phyloP scores from a whole-genome alignment of 2,113 vertebrate species.

The Clarias macrocephalus region DNA sequence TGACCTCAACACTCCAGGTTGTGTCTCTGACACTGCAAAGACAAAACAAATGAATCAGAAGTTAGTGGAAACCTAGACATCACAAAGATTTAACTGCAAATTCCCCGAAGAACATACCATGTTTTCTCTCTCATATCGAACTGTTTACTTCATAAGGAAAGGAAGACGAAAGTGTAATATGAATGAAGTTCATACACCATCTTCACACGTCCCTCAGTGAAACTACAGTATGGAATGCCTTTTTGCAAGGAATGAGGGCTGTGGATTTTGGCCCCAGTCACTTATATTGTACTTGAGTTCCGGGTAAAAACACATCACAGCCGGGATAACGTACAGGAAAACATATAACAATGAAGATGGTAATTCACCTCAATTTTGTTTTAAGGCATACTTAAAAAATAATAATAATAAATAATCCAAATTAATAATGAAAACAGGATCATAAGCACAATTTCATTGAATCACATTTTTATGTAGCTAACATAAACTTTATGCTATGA shows the following conservation, averaged over 20 bases:
- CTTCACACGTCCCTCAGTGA: no score
- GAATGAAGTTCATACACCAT: background rate
- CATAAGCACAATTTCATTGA: background rate
- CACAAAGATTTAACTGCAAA: background rate
- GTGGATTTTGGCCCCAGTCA: no score
- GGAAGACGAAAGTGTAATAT: background rate
- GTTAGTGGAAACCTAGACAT: background rate
- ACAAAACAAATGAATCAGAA: background rate
- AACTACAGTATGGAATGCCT: no score
- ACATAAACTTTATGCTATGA: background rate
- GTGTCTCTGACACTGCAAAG: background rate
- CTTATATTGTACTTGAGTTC: no score
- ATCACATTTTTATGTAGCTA: constrained; percentile 5
- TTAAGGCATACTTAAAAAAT: no score
- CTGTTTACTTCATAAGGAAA: background rate
- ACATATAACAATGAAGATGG: no score
- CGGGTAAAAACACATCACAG: no score
- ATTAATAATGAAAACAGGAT: background rate
- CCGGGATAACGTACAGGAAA: no score
- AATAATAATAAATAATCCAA: no score
- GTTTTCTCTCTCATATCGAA: background rate
- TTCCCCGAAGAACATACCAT: background rate
- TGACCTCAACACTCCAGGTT: background rate
- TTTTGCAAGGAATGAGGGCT: no score
- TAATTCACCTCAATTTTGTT: no score